Base-by-base conservation (phyloP, 2,113 vertebrate genomes). In the Phaetusa simplex region DNA sequence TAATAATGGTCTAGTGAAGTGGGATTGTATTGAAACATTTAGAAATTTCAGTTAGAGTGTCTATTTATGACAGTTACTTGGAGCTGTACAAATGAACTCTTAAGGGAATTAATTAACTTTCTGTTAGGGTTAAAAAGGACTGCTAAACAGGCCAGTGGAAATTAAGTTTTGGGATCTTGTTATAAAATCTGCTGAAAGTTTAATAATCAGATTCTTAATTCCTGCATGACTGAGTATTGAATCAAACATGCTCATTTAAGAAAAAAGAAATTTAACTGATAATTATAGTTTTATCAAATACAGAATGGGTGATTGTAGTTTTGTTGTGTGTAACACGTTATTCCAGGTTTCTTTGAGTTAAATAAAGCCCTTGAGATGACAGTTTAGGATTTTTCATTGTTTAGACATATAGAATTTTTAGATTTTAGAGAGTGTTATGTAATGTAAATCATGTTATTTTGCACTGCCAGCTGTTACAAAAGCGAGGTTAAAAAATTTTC, bases 21-120 rank as follows among this genome's bases (percentile, higher is more conserved):
- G 47, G 62, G 65, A 86, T 96, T 91, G 81, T 86, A 49, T 74
- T 72, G 84, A 96, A 97, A 94, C 36, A 71, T 64, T 92, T 59
- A 64, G 59, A 56, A 84, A 73, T 70, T 91, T 95, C 84, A 67
- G 38, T 97, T 88, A 87, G 50, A 93, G 34, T 80, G 38, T 59
- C 45, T 97, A 10, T 96, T 96, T 86, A 53, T 80, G 49, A 89
- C 67, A 88, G 72, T 86, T 87, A 77, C 66, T 95, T 81, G 82
- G 36, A 89, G 67, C 38, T 88, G 42, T 65, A 72, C 23, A 85
- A 87, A 88, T 92, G 73, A 92, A 67, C 18, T 95, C 56, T 86
- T 88, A 90, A 90, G 86, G 16, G 67, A 95, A 91, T 95, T 66
- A 78, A 96, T 92, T 96, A 97, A 70, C 59, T 87, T 93, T 61